Evolutionary conservation across 1,140 invertebrate genomes (phyloP), one percentile per base, ranked within the genome.

Genomic region (Phymorhynchus buccinoides): DNA sequence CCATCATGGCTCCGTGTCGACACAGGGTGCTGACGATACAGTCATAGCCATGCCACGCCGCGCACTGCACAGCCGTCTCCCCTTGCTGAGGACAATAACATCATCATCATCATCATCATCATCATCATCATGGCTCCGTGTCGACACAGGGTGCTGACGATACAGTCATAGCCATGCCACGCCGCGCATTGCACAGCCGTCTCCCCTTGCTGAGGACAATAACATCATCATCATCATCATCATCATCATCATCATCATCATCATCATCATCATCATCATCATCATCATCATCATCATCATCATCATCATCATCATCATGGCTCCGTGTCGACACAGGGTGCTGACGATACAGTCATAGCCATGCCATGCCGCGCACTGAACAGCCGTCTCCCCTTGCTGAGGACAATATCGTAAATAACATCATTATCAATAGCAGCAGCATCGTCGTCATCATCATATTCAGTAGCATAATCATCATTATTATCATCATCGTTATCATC

Each of bases 281-380:
- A n/a, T n/a, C n/a, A n/a, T n/a, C n/a, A n/a, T n/a, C n/a, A n/a
- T n/a, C n/a, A n/a, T n/a, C n/a, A n/a, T n/a, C n/a, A n/a, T n/a
- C n/a, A n/a, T n/a, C n/a, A n/a, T n/a, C n/a, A n/a, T n/a, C n/a
- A n/a, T n/a, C 44, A 48, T 48, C 18, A 52, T 52, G 48, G 12
- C 2, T 2, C 92, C 93, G 83, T 93, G 92, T 86, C 92, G 88
- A 89, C 94, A 94, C 16, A 95, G 89, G 56, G 93, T 86, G 90
- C 91, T 83, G 93, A 93, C 87, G 66, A 95, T 94, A 68, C 91
- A 90, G 0, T 93, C 92, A 87, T 94, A 94, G 52, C 94, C 95
- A 89, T 95, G 94, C 94, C 94, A 95, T 27, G 94, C 93, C 66
- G 94, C 94, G 85, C 94, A 93, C 88, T 95, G 94, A 6, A 95